Base-by-base conservation (phyloP, 2,797 vertebrate genomes). In the Sylvilagus floridanus region DNA sequence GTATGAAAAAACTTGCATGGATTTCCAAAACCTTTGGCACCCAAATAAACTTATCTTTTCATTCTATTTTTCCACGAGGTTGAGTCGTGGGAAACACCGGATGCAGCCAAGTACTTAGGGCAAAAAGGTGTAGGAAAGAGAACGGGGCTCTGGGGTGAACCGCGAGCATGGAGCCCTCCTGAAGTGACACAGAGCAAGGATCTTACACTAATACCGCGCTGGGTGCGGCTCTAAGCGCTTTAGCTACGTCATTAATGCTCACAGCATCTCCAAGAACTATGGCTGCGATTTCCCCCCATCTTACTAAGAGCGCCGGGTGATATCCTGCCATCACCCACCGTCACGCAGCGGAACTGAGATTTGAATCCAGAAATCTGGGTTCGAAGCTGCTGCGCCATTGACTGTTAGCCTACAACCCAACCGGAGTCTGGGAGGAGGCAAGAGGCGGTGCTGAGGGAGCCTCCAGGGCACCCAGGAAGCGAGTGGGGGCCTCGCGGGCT, bases 301-400 rank as follows among this genome's bases (percentile, higher is more conserved):
- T 88, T 54, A 82, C 63, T 84, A 84, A 78, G 47, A 83, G 30
- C 54, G 54, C n/a, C 7, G 19, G 69, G 57, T 5, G 83, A 54
- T 69, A 72, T 75, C 57, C 6, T 1, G 73, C 60, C 19, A 50
- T 14, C 28, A 9, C 2, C 62, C 50, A 37, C 42, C 9, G 19
- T n/a, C 16, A 24, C 1, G 17, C 1, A 7, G 32, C 2, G 4
- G 26, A 32, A 54, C 11, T 21, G 26, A 60, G 54, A 66, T 68
- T 47, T 21, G 88, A 92, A 84, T 35, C 37, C 30, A 5, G 9
- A n/a, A 7, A 28, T 3, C 0, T 5, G 26, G 4, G 32, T 57
- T 8, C 11, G 60, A 4, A 52, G 72, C 0, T 0, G 21, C 8
- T 8, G 62, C 0, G 1, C 7, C 0, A 50, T 32, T 32, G 28